phyloP scores from a whole-genome alignment of 2,888 invertebrate species.

The Cinara cedri region DNA sequence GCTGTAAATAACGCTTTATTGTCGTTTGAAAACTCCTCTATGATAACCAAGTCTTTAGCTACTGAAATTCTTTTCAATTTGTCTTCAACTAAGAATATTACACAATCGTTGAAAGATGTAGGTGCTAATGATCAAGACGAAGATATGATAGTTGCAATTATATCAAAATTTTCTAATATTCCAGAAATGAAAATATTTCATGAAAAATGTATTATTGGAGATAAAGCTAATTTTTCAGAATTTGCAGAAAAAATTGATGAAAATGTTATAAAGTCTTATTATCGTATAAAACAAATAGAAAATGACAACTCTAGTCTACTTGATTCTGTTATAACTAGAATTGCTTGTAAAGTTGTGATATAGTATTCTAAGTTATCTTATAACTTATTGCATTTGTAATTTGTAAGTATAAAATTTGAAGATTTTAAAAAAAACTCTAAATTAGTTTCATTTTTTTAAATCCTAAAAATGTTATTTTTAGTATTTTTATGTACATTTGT shows the following conservation, averaged over 20 bases:
- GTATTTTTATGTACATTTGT: too few species aligned
- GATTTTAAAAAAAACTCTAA: not conserved
- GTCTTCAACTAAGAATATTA: conserved; percentile 73
- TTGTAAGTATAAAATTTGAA: too few species aligned
- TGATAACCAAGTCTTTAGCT: conserved; percentile 70
- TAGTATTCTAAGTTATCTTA: conserved; percentile 59
- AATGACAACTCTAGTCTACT: conserved; percentile 64
- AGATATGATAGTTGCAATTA: conserved; percentile 65
- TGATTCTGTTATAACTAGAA: conserved; percentile 72
- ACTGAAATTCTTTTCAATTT: conserved; percentile 74
- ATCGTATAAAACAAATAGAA: conserved; percentile 69
- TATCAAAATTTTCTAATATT: conserved; percentile 62
- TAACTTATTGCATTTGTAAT: too few species aligned
- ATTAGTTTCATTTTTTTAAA: not conserved
- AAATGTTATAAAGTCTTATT: conserved; percentile 67
- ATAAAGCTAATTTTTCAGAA: conserved; percentile 65
- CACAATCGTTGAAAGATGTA: conserved; percentile 72
- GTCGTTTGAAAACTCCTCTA: conserved; percentile 64
- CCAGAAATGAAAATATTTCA: conserved; percentile 63
- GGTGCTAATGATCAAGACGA: conserved; percentile 67
- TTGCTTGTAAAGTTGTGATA: conserved; percentile 71
- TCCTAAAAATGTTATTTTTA: too few species aligned
- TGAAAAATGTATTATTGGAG: conserved; percentile 66
- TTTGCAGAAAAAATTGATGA: conserved; percentile 66
- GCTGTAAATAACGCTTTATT: conserved; percentile 73